phyloP scores from a whole-genome alignment of 2,888 invertebrate genomes.

The Xanthia icteritia region DNA sequence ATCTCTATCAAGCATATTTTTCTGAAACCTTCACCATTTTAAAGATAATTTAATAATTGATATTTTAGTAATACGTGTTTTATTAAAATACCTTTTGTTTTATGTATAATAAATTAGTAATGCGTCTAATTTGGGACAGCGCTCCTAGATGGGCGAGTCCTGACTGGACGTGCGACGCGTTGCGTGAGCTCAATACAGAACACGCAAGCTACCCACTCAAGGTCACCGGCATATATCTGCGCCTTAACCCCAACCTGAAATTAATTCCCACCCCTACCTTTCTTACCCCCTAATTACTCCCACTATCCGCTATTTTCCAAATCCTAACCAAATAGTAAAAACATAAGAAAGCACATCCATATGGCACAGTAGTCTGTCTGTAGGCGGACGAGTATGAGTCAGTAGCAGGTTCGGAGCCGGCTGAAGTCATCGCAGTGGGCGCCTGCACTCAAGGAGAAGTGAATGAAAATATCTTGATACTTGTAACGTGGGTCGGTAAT shows the following conservation, averaged over 20 bases:
- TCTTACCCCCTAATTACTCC: neutral
- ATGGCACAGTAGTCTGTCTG: constrained; percentile 51
- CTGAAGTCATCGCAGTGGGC: constrained; percentile 71
- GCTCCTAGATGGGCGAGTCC: too few species aligned
- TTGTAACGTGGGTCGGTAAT: constrained; percentile 53
- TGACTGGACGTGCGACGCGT: too few species aligned
- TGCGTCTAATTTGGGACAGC: too few species aligned
- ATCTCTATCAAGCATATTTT: too few species aligned
- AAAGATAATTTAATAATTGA: too few species aligned
- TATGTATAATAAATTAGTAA: too few species aligned
- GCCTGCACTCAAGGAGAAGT: constrained; percentile 67
- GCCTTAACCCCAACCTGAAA: neutral
- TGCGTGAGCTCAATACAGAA: too few species aligned
- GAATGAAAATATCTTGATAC: constrained; percentile 54
- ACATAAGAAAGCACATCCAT: constrained; percentile 48
- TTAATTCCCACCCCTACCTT: neutral
- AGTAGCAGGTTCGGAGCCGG: constrained; percentile 69
- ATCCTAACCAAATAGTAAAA: constrained; percentile 8
- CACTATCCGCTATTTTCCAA: neutral
- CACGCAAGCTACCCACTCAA: too few species aligned
- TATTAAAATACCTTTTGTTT: too few species aligned
- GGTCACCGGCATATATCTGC: too few species aligned
- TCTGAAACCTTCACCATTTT: too few species aligned
- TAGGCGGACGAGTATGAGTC: constrained; percentile 73
- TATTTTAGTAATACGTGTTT: too few species aligned